Evolutionary conservation across 92 coral and sea anemone genomes (phyloP), one percentile per base, ranked within the genome.

Genomic region (Palythoa grandiflora): DNA sequence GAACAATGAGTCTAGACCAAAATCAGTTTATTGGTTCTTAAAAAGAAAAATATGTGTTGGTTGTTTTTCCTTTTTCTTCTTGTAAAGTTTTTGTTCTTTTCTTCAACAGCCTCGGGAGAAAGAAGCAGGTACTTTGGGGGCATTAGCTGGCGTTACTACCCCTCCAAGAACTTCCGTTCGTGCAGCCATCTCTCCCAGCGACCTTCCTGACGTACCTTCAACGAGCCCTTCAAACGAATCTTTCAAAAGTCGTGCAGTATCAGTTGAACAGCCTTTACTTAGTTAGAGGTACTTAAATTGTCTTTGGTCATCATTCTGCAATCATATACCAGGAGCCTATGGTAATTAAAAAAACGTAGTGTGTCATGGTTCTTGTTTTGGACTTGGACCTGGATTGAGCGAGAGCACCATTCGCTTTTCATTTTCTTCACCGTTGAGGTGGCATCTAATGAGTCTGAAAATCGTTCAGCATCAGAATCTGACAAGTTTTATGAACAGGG

Each of bases 141-240:
- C n/a, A 76, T 37, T 76, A 9, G 83, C 50, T 40, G 50, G 70
- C 12, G 17, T 7, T 9, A 78, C 83, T 19, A 35, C 83, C 2
- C 83, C 83, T 19, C 51, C 70, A 78, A 39, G 48, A 21, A 37
- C 38, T 54, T 38, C 51, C 5, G 52, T 39, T 35, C 70, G 35
- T 19, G 19, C 68, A 78, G 14, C 71, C 20, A 60, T 78, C 50
- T 78, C 83, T 5, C 70, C 83, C 6, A 36, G 83, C 36, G 83
- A 78, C 16, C 83, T 78, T 78, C 83, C 83, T 78, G 83, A 78
- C 6, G 83, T 78, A 10, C 83, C 83, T 52, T 78, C 83, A 2
- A 54, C 83, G 37, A 78, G 83, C 36, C 83, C 83, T 14, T 10
- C 20, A 38, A 78, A 6, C 15, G 71, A 78, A 57, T 6, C 83